Evolutionary conservation across 2,113 vertebrate genomes (phyloP), one percentile per base, ranked within the genome.

Genomic region (Scatophagus argus): DNA sequence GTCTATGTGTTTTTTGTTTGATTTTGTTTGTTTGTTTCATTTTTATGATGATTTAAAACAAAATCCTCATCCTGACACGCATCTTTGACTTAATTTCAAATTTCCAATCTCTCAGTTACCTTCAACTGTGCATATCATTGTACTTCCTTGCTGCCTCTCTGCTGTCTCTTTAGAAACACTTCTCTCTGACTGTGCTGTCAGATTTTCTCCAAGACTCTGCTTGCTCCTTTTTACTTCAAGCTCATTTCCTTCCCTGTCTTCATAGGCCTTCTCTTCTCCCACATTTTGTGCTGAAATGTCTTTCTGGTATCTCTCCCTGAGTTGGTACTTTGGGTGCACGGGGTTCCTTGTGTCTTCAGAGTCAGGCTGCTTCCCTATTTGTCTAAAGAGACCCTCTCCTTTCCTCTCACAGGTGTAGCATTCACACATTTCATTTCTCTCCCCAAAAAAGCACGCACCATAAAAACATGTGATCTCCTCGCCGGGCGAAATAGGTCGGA

Each of bases 401-500:
- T 93, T 96, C 91, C 96, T 97, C 89, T 98, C 97, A 31, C 97
- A 98, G 51, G 97, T 98, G 93, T 95, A 92, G 92, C 97, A 98
- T 91, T 98, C 97, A 62, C 97, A 98, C 94, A 96, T 95, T 88
- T 98, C 97, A 1, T 98, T 98, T 82, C 96, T 94, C 85, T 98
- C 97, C 0, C 97, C 97, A 3, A 98, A 98, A 93, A 98, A 98
- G 87, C 97, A 96, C 68, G 97, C 96, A 0, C 97, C 97, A 32
- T 98, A 98, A 94, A 96, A 98, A 92, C 97, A 98, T 0, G 97
- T 98, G 90, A 98, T 97, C 90, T 98, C 97, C 11, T 98, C 97
- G 74, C 96, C 96, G 0, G 97, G 96, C 76, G 94, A 95, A 7
- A 97, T 97, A 81, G 96, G 96, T 77, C 96, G 95, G 39, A 97